Base-by-base conservation (phyloP, 2,113 vertebrate genomes). In the Cyprinodon brontotheroides region DNA sequence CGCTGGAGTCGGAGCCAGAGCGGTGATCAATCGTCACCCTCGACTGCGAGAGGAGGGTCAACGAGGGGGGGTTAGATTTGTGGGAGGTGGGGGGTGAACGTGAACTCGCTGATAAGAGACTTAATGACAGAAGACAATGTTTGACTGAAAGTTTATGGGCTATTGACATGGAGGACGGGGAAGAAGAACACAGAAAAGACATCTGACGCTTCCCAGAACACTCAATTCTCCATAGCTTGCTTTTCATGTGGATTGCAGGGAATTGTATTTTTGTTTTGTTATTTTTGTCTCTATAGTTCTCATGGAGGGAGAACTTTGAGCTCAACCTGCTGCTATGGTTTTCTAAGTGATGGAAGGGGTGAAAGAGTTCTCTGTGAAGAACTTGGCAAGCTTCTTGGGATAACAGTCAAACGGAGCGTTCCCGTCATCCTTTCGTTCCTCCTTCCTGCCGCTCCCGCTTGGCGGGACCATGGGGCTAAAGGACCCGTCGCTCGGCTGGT, bases 1-100 rank as follows among this genome's bases (percentile, higher is more conserved):
- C 95, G 80, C 94, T 96, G 20, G 98, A 99, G 92, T 96, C 96
- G 0, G 98, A 98, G 82, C 98, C 98, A 0, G 98, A 99, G 53
- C 98, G 98, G 69, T 92, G 91, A 92, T 89, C 71, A 66, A 65
- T 75, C 81, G 68, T 86, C 80, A 77, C 74, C 77, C 69, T 84
- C 79, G 37, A n/a, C 77, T 36, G 74, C 75, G 79, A 76, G 65
- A 72, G 84, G 39, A 57, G 47, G 61, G 59, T 1, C 48, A 53
- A 53, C 48, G 4, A 17, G 47, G 12, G 71, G 60, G 78, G 86
- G 82, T 74, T 88, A 84, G 82, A 88, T 84, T 83, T 43, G 41
- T 14, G 84, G 85, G 81, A 62, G 48, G 74, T 72, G 65, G 64
- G 47, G 38, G 9, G 72, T 85, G 59, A 11, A 0, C 29, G 60